A percentile compares a stretch with the other conserved stretches of the same genome.
phyloP scores from a whole-genome alignment of 1,140 invertebrate species.

The Neomicropteryx cornuta region DNA sequence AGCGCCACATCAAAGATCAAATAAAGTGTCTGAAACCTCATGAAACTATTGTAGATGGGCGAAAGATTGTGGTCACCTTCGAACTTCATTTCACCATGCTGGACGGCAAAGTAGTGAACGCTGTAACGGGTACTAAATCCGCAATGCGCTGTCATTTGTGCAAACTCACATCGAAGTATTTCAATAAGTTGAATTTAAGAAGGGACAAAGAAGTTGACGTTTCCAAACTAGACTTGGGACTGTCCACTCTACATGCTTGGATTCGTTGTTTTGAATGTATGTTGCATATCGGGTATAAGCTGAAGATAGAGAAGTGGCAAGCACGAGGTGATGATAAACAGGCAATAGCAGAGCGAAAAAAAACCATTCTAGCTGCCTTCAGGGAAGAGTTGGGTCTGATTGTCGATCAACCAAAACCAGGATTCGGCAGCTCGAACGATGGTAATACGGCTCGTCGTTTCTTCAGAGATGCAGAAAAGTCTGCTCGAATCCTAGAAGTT shows the following conservation, averaged over 20 bases:
- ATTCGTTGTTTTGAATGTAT: conserved; percentile 12
- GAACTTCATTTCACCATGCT: conserved; percentile 17
- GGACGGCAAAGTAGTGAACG: conserved; percentile 19
- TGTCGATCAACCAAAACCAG: conserved; percentile 16
- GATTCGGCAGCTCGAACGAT: conserved; percentile 19
- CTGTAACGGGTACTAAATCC: conserved; percentile 14
- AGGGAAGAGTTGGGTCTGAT: conserved; percentile 15
- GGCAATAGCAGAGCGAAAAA: conserved; percentile 8
- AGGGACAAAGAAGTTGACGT: conserved; percentile 2
- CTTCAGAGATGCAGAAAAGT: conserved; percentile 14
- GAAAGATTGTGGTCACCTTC: conserved; percentile 11
- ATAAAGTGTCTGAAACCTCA: conserved; percentile 11
- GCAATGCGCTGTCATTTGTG: conserved; percentile 14
- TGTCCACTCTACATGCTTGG: conserved; percentile 1
- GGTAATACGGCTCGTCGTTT: conserved; percentile 22
- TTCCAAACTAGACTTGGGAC: conserved; percentile 4
- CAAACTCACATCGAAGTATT: conserved; percentile 15
- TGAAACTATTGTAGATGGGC: conserved; percentile 1
- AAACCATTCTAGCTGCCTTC: conserved; percentile 18
- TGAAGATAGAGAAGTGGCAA: conserved; percentile 1
- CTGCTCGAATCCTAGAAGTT: conserved; percentile 18
- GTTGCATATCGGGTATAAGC: neutral
- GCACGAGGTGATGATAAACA: neutral
- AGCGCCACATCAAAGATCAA: conserved; percentile 10
- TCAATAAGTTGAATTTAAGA: conserved; percentile 16